Evolutionary conservation across 2,113 vertebrate genomes (phyloP), one percentile per base, ranked within the genome.

Genomic region (Sinosuthora webbiana): DNA sequence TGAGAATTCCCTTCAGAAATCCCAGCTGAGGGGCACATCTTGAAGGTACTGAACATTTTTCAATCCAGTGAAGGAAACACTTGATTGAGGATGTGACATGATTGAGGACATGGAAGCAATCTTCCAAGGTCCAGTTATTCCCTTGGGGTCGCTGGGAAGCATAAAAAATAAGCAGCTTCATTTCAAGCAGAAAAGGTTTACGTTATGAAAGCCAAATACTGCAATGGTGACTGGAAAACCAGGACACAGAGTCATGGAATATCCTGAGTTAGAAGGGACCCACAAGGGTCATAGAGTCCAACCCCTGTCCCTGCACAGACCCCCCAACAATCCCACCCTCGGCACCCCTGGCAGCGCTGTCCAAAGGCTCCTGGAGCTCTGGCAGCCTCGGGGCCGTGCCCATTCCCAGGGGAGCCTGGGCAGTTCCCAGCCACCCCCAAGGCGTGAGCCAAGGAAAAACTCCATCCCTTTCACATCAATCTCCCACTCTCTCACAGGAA

Each of bases 271-370:
- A 20, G 35, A 64, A 50, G 17, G 5, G 22, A 65, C 42, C 35
- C 59, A 5, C 25, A 19, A 1, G 52, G 33, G 0, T 28, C 60
- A 33, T 8, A 1, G 0, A 74, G 5, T 3, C 52, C 52, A 27
- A 0, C 37, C 0, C 22, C 15, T 28, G 37, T 0, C 27, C 22
- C 44, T 68, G 39, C 44, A 0, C 52, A 74, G 77, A 39, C 23
- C 1, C 35, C 44, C 44, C 87, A 74, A 12, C 45, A 75, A 5
- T 0, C 39, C 86, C 77, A 37, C 2, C 37, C 59, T 65, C 68
- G 2, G 1, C 47, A 63, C 14, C 81, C 68, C 68, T 74, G 27
- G 33, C 16, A 65, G 86, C 0, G 0, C 5, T 44, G 50, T 4
- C 86, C 76, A 65, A 80, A 81, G 1, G 2, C 42, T 74, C 68